Base-by-base conservation (phyloP, 2,888 invertebrate species). In the Polyommatus iphigenia region DNA sequence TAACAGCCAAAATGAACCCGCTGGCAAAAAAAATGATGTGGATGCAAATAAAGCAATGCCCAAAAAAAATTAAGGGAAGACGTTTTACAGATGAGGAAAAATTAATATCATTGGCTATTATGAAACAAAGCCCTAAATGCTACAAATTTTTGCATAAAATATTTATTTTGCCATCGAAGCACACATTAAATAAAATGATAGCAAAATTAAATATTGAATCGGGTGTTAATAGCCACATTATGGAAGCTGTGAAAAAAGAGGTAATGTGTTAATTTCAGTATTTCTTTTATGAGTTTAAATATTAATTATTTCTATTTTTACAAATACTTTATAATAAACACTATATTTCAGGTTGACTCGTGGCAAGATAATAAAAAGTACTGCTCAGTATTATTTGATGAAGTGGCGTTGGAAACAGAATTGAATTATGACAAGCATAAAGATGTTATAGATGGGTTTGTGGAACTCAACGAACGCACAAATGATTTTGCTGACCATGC, bases 1-100 rank as follows among this genome's bases (percentile, higher is more conserved):
- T 78, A 20, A 76, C 76, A 36, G 50, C 72, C 41, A 73, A 78
- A 1, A 78, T 80, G 78, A 80, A 78, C 32, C 76, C 76, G 41
- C 29, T 76, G 18, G 72, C 77, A 13, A 78, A 78, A 73, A 80
- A 75, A 50, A 24, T 80, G 6, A 20, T 79, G 76, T 76, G 76
- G 78, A 78, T 78, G 73, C 78, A 78, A 78, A n/a, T 73, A 18
- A 77, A 72, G 32, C 57, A 54, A 15, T 29, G 50, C 4, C 32
- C 41, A 7, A 77, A 72, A 57, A 72, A 77, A 6, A 1, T 24
- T 8, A 77, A 77, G 6, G 77, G 18, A 18, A 75, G 73, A 67
- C n/a, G 76, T 41, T 78, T 78, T n/a, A 67, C 78, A 29, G 36
- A 46, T 18, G 75, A 76, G 15, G 75, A 78, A 67, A 78, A 78